Base-by-base conservation (phyloP, 2,113 vertebrate genomes). In the Tragelaphus buxtoni region DNA sequence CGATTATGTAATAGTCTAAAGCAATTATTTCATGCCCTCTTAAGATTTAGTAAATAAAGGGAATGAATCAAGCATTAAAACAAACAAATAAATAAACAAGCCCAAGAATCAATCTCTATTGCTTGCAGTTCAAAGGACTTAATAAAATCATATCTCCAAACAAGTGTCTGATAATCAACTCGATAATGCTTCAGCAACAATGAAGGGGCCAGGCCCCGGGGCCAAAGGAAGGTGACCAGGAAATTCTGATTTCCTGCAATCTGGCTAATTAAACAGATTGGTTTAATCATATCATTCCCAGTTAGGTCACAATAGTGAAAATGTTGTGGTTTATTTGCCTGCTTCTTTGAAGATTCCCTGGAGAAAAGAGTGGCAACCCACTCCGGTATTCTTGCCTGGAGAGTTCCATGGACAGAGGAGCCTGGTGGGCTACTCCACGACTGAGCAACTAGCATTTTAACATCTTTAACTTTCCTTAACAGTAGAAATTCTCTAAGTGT, bases 151-250 rank as follows among this genome's bases (percentile, higher is more conserved):
- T 63, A 74, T 13, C 32, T 12, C 53, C 12, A 13, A 9, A 14
- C 9, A n/a, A 30, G 22, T 10, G 47, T 28, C 9, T 30, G 60
- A n/a, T 51, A 14, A 12, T 49, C 16, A 28, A 16, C 58, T 39
- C 1, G 1, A 32, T 28, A 12, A 63, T 13, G 74, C 45, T 24
- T 49, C 18, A 39, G 56, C n/a, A 26, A 9, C 47, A 53, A 1
- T 1, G 47, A 63, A 24, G 26, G 9, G 7, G 61, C 35, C 79
- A 35, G 49, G 3, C 28, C 47, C 9, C 1, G 11, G 28, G 35
- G 20, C 1, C 4, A 9, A 32, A 7, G 63, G 10, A 24, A 53
- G 32, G 2, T 12, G 8, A 18, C 20, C 2, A 0, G 51, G 30
- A 35, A 32, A 20, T 11, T 47, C 39, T 28, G 39, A 80, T 18